Evolutionary conservation across 2,113 vertebrate genomes (phyloP), one percentile per base, ranked within the genome.

Genomic region (Sceloporus tristichus): DNA sequence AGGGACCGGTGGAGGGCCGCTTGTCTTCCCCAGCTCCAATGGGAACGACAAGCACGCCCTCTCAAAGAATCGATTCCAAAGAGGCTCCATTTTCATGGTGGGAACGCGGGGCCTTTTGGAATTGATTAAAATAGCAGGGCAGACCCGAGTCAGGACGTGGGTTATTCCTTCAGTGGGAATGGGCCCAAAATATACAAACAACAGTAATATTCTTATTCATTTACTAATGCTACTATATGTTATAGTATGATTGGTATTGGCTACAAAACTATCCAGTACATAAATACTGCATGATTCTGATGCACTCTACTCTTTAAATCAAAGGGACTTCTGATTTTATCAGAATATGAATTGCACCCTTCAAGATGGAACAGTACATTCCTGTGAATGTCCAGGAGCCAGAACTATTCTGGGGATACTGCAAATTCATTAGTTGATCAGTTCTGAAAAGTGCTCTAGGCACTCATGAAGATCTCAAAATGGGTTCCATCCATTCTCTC

Each of bases 401-500:
- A 56, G 77, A 54, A 86, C 9, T 70, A 53, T 38, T 53, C 66
- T 27, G 14, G 23, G 40, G n/a, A 70, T 21, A 56, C 56, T 42
- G 65, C 40, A 71, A 74, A 42, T 81, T 81, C n/a, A 54, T 65
- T 70, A 48, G 23, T 62, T 78, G 62, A 59, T 91, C 82, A 66
- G 2, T 79, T 87, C 76, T 78, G 56, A 86, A 76, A 88, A 82
- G 40, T 21, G 40, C 84, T 88, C 73, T 90, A 85, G 59, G 29
- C 71, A 73, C 53, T 76, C 82, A 74, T 82, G 79, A 76, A 85
- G 7, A 87, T 90, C 89, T 85, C 87, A 88, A 86, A 90, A 91
- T 42, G 54, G 54, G 65, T 84, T 62, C 65, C 38, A 68, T 84
- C 48, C 82, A 84, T 59, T 16, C 34, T 62, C 25, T n/a, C 7